phyloP scores from a whole-genome alignment of 2,797 vertebrate genomes.

The Spinus olivaceus region DNA sequence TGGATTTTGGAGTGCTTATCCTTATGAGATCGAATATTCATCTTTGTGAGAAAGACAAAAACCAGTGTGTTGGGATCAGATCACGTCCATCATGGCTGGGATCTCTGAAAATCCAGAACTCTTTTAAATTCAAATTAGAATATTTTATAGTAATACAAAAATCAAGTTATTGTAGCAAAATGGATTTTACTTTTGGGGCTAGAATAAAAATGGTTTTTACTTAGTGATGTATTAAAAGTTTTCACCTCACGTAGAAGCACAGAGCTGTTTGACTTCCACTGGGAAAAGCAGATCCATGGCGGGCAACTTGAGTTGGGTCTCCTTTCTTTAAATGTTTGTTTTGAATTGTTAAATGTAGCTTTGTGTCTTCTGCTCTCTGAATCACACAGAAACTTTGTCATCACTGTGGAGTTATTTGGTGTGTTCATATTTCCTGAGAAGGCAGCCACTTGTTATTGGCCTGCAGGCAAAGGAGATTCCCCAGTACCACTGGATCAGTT shows the following conservation, averaged over 20 bases:
- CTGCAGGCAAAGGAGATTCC: not conserved
- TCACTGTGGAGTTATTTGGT: not conserved
- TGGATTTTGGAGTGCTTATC: not conserved
- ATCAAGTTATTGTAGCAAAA: not conserved
- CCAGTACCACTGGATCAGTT: not conserved
- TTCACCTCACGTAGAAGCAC: not conserved
- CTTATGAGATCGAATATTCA: not conserved
- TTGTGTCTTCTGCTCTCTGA: not conserved
- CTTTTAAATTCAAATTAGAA: not conserved
- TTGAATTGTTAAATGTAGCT: not conserved
- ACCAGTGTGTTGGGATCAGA: accelerated
- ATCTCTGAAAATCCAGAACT: not conserved
- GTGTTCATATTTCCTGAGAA: not conserved
- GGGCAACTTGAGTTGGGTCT: not conserved
- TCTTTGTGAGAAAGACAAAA: not conserved
- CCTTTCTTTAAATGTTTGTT: not conserved
- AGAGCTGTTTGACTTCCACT: not conserved
- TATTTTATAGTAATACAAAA: not conserved
- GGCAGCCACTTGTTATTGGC: not conserved
- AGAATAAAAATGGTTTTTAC: conserved; percentile 22
- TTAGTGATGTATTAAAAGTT: not conserved
- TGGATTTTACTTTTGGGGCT: conserved; percentile 5
- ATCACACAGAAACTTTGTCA: not conserved
- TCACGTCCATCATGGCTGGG: accelerated
- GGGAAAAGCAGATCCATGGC: not conserved